Conservation (phyloP, 2,888 invertebrate species). For the Scotopteryx bipunctaria region DNA sequence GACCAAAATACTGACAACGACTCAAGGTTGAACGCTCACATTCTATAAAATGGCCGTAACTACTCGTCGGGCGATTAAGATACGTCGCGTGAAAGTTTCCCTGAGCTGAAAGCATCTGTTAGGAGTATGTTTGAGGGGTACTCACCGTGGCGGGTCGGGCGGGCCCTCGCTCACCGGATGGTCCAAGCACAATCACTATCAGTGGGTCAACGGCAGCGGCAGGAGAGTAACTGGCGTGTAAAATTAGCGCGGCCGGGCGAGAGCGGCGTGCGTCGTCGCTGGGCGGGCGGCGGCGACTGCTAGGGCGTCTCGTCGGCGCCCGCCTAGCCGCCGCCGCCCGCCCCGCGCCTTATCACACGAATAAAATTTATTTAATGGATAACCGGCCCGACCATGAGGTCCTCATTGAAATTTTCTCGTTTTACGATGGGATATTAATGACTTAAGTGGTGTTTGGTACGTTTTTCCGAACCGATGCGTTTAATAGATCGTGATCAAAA, state of each 20-base stretch:
- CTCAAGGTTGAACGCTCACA: conserved; percentile 71
- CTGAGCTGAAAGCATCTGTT: conserved; percentile 25
- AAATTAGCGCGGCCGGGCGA: conserved; percentile 62
- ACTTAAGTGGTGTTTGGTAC: conserved; percentile 56
- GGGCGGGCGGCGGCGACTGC: conserved; percentile 66
- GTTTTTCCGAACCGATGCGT: conserved; percentile 44
- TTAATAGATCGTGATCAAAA: conserved; percentile 38
- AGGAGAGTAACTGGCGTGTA: conserved; percentile 67
- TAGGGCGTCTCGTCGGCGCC: conserved; percentile 73
- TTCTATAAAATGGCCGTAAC: conserved; percentile 77
- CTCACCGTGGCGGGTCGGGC: conserved; percentile 49
- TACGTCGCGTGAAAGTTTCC: conserved; percentile 53
- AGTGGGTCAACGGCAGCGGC: conserved; percentile 63
- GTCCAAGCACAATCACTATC: conserved; percentile 68
- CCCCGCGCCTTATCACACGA: conserved; percentile 77
- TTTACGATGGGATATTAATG: conserved; percentile 65
- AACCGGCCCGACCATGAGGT: conserved; percentile 67
- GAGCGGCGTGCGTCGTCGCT: conserved; percentile 60
- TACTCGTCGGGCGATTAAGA: conserved; percentile 62
- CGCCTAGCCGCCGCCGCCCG: conserved; percentile 64
- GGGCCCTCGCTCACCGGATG: conserved; percentile 50
- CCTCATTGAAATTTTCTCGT: conserved; percentile 68
- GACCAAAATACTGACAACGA: conserved; percentile 71
- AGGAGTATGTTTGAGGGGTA: conserved; percentile 36
- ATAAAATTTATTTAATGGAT: conserved; percentile 81